A percentile compares a stretch with the other conserved stretches of the same genome.
These are phyloP conservation scores for Chloebia gouldiae DNA, from an alignment of 2,113 vertebrate genomes.

Conservation along the genomic window DNA sequence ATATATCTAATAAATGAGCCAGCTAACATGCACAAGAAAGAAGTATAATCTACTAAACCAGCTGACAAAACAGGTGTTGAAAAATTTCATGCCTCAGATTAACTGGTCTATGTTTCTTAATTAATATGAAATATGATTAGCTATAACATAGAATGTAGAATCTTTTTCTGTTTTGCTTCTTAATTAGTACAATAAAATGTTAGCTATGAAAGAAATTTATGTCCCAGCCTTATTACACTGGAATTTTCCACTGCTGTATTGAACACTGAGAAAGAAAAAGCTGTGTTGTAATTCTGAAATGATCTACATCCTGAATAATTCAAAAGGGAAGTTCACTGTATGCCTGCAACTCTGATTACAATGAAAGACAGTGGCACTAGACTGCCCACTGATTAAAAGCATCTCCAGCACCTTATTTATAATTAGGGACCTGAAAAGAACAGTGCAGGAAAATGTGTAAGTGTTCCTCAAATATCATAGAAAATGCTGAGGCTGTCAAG, in stretches of 20 bases:
- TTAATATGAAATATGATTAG: not conserved
- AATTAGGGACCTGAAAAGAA: not conserved
- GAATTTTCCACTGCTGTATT: constrained; percentile 39
- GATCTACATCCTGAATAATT: constrained; percentile 48
- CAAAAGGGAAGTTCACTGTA: constrained; percentile 28
- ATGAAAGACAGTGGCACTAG: constrained; percentile 9
- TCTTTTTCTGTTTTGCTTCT: not conserved
- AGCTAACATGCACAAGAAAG: not conserved
- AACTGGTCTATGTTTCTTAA: not conserved
- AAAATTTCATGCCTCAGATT: not conserved
- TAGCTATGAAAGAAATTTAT: not conserved
- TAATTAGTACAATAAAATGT: constrained; percentile 48
- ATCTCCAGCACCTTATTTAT: constrained; percentile 19
- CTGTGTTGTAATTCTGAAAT: constrained; percentile 9
- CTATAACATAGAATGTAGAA: not conserved
- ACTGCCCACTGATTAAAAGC: constrained; percentile 39
- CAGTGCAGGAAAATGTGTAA: not conserved
- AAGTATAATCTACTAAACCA: not conserved
- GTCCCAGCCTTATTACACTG: not conserved
- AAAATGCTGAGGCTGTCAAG: not conserved
- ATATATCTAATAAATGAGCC: not conserved
- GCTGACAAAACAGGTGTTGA: not conserved
- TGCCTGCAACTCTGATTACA: constrained; percentile 47
- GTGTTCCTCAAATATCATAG: constrained; percentile 22
- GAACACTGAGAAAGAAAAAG: not conserved